Conservation (phyloP, 2,888 invertebrate genomes). For the Drosophila lutescens region DNA sequence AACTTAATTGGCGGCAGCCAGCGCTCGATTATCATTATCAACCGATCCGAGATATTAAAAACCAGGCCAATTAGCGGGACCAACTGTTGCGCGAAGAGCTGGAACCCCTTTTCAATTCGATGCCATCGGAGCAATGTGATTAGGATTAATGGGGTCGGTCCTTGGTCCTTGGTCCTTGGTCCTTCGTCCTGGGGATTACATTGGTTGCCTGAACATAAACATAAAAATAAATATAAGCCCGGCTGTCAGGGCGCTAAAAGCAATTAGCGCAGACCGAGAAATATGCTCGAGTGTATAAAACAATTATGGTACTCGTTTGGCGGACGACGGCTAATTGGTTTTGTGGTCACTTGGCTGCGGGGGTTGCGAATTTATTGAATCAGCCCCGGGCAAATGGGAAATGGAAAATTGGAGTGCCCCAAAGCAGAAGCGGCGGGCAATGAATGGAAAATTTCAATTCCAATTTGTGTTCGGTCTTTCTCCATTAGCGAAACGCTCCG, state of each 20-base stretch:
- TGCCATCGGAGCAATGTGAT: slow-evolving; percentile 52
- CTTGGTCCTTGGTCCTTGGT: slow-evolving; percentile 24
- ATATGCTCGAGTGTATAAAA: slow-evolving; percentile 44
- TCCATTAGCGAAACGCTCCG: slow-evolving; percentile 57
- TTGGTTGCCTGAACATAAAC: slow-evolving; percentile 33
- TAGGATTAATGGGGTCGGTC: slow-evolving; percentile 67
- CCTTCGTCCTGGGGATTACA: slow-evolving; percentile 44
- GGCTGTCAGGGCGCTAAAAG: slow-evolving; percentile 71
- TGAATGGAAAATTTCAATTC: slow-evolving; percentile 52
- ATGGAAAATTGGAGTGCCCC: slow-evolving; percentile 50
- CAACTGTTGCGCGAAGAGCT: slow-evolving; percentile 27
- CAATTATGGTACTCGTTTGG: slow-evolving; percentile 60
- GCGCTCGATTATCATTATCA: slow-evolving; percentile 50
- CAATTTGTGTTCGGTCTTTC: slow-evolving; percentile 38
- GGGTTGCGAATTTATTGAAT: slow-evolving; percentile 62
- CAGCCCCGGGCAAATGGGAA: slow-evolving; percentile 57
- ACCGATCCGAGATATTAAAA: slow-evolving; percentile 25
- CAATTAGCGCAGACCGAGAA: slow-evolving; percentile 62
- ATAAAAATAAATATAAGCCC: slow-evolving; percentile 55
- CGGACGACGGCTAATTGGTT: slow-evolving; percentile 65
- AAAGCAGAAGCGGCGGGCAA: slow-evolving; percentile 41
- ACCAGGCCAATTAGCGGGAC: slow-evolving; percentile 57
- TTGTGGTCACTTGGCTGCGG: slow-evolving; percentile 41
- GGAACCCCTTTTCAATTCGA: slow-evolving; percentile 17
- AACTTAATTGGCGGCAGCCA: slow-evolving; percentile 55